phyloP scores from a whole-genome alignment of 2,113 vertebrate genomes.

The Thryonomys swinderianus region DNA sequence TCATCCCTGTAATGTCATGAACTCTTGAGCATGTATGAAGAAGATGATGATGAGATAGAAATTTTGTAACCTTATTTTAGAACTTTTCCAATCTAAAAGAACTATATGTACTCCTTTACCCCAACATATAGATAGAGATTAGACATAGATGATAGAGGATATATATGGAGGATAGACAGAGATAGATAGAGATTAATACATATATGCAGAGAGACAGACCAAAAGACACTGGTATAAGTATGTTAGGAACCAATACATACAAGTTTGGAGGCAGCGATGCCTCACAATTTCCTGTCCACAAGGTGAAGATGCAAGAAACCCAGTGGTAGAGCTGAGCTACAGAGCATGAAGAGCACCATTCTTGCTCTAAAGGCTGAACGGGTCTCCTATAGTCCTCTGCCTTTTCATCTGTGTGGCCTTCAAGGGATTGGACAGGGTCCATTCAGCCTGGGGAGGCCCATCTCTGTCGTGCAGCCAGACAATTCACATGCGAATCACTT shows the following conservation, averaged over 20 bases:
- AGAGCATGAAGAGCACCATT: too few species aligned
- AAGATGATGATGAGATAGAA: neutral
- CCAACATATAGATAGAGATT: neutral
- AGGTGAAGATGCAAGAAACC: neutral
- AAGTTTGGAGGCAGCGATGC: neutral
- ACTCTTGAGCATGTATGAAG: neutral
- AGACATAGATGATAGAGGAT: neutral
- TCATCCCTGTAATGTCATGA: neutral
- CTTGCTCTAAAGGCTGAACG: neutral
- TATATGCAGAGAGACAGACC: neutral
- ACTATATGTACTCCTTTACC: neutral
- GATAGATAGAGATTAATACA: neutral
- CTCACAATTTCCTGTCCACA: neutral
- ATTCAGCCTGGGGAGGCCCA: neutral
- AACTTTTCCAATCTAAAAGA: neutral
- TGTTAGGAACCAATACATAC: neutral
- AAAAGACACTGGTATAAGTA: neutral
- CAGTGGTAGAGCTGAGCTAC: neutral
- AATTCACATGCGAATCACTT: neutral
- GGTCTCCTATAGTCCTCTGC: neutral
- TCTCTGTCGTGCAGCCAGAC: neutral
- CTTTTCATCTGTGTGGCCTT: neutral
- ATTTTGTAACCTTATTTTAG: neutral
- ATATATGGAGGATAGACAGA: neutral
- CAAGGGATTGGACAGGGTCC: neutral